Conservation (phyloP, 2,797 vertebrate genomes). For the Labeo calbasu region DNA sequence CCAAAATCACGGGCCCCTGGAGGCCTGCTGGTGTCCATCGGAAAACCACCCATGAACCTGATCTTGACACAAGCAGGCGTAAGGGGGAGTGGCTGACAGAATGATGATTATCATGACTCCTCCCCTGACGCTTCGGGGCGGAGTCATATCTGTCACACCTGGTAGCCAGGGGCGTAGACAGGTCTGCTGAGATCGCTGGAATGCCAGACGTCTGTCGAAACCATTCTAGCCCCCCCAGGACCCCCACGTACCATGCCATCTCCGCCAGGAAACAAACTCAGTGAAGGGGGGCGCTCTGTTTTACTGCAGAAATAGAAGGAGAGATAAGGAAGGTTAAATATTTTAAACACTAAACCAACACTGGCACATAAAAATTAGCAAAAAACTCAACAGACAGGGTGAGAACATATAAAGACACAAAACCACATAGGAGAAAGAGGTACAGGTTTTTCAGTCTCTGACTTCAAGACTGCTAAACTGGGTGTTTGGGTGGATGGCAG, state of each 20-base stretch:
- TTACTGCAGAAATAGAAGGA: conserved; percentile 79
- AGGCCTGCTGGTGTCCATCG: conserved; percentile 43
- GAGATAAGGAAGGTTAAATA: conserved; percentile 44
- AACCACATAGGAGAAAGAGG: conserved; percentile 62
- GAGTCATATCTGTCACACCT: conserved; percentile 86
- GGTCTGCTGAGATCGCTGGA: conserved; percentile 91
- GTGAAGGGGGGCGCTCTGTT: conserved; percentile 93
- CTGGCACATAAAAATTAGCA: neutral
- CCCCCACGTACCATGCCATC: conserved; percentile 97
- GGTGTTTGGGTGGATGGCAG: neutral
- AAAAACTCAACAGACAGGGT: conserved; percentile 1
- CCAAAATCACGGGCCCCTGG: conserved; percentile 29
- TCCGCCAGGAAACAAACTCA: conserved; percentile 91
- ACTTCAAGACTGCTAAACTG: conserved; percentile 1
- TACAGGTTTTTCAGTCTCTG: conserved; percentile 37
- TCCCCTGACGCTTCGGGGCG: conserved; percentile 31
- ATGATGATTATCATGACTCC: conserved; percentile 61
- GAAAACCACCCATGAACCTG: conserved; percentile 20
- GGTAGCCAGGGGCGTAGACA: conserved; percentile 90
- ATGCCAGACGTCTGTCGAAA: conserved; percentile 94
- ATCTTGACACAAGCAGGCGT: conserved; percentile 70
- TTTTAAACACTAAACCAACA: neutral
- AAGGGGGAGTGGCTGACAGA: conserved; percentile 62
- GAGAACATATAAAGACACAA: conserved; percentile 6
- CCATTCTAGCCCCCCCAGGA: conserved; percentile 90